phyloP scores from a whole-genome alignment of 2,113 vertebrate species.

The Pelobates fuscus region DNA sequence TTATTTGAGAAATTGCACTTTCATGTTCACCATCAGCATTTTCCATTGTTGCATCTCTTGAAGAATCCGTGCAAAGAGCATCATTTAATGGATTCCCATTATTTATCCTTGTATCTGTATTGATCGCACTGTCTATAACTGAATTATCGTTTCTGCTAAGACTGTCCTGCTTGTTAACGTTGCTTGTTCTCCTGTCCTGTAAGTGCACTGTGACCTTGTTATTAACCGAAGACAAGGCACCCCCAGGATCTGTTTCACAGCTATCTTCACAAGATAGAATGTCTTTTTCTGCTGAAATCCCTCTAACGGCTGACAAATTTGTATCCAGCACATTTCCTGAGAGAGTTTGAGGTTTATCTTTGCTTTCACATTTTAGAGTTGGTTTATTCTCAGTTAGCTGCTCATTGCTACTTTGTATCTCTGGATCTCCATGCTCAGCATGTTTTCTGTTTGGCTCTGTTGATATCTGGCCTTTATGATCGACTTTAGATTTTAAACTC shows the following conservation, averaged over 20 bases:
- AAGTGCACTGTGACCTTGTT: slow-evolving; percentile 41
- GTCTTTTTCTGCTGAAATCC: slow-evolving; percentile 31
- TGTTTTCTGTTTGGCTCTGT: background rate
- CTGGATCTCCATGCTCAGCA: slow-evolving; percentile 6
- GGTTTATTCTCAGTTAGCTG: slow-evolving; percentile 16
- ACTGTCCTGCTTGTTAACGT: slow-evolving; percentile 1
- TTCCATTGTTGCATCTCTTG: background rate
- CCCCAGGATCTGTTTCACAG: slow-evolving; percentile 35
- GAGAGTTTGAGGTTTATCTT: slow-evolving; percentile 3
- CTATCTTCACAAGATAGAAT: slow-evolving; percentile 36
- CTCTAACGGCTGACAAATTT: slow-evolving; percentile 23
- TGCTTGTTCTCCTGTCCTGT: slow-evolving; percentile 20
- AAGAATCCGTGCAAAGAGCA: background rate
- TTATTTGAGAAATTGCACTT: background rate
- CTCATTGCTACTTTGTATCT: slow-evolving; percentile 15
- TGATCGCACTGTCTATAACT: slow-evolving; percentile 18
- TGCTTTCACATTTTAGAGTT: slow-evolving; percentile 23
- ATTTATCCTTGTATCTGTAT: slow-evolving; percentile 38
- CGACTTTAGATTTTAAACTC: slow-evolving; percentile 18
- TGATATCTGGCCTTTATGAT: slow-evolving; percentile 9
- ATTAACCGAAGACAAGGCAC: slow-evolving; percentile 18
- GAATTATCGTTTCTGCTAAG: slow-evolving; percentile 1
- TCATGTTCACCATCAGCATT: background rate
- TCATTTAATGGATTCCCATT: background rate
- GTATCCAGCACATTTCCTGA: background rate